Conservation (phyloP, 2,888 invertebrate genomes). For the Metacarcinus magister region DNA sequence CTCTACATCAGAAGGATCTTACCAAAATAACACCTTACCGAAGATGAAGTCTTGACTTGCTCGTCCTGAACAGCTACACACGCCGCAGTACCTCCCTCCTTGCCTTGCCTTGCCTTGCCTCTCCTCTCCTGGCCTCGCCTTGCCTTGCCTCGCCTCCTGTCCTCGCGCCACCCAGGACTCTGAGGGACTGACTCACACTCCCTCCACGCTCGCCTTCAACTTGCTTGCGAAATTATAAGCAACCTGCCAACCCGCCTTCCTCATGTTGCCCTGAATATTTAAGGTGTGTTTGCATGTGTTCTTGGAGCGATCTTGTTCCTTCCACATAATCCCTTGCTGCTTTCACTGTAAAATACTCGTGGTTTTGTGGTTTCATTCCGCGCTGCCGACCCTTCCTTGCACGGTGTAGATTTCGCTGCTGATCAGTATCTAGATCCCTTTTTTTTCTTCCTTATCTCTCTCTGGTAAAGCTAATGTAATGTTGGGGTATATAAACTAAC, state of each 20-base stretch:
- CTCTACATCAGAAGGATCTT: neutral
- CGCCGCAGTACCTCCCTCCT: neutral
- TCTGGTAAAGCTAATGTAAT: neutral
- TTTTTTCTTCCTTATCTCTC: neutral
- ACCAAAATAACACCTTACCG: neutral
- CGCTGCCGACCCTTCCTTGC: neutral
- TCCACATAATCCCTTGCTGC: neutral
- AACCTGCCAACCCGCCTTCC: slow-evolving; percentile 39
- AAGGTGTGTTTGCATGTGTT: neutral
- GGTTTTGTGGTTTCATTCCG: neutral
- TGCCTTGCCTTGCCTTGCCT: no score
- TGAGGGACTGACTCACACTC: neutral
- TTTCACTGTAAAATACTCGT: neutral
- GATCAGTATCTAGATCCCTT: no score
- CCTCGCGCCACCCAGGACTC: neutral
- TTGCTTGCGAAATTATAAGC: neutral
- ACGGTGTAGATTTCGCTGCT: no score
- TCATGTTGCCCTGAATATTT: slow-evolving; percentile 15
- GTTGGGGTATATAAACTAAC: neutral
- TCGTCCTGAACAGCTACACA: neutral
- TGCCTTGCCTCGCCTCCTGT: neutral
- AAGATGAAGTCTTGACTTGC: neutral
- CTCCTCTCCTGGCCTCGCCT: neutral
- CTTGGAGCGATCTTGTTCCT: neutral
- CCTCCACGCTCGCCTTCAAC: neutral